These are phyloP conservation scores for Pogoniulus pusillus DNA, from an alignment of 2,797 vertebrate genomes.

Conservation along the genomic window DNA sequence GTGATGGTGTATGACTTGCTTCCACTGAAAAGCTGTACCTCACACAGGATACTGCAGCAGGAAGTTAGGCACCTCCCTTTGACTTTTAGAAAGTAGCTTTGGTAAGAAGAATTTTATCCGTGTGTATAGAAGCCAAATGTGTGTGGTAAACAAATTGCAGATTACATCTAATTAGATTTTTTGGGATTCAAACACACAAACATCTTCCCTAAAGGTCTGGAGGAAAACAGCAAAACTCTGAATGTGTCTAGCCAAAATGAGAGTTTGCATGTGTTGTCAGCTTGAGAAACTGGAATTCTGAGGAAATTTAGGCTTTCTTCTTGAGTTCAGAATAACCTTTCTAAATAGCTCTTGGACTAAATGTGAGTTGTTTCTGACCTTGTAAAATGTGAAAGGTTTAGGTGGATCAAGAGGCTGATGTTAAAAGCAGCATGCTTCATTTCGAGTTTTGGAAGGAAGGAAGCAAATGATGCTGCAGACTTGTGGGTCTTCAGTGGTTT, in stretches of 20 bases:
- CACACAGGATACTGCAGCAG: background rate
- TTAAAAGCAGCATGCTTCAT: background rate
- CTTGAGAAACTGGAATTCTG: background rate
- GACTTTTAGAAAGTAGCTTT: background rate
- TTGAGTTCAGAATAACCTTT: background rate
- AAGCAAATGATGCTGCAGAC: background rate
- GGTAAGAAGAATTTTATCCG: background rate
- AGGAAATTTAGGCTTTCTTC: background rate
- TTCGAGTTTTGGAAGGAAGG: conserved; percentile 54
- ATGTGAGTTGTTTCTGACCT: background rate
- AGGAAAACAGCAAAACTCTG: background rate
- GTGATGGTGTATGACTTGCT: background rate
- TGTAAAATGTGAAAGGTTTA: conserved; percentile 7
- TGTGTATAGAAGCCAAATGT: accelerated
- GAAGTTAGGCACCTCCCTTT: background rate
- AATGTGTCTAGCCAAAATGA: background rate
- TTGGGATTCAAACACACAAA: background rate
- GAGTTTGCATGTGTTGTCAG: accelerated
- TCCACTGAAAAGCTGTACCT: background rate
- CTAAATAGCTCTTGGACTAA: background rate
- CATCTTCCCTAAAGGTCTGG: background rate
- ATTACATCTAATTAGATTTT: background rate
- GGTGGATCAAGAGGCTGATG: background rate
- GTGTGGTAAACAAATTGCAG: background rate
- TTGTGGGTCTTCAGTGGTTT: background rate